phyloP scores from a whole-genome alignment of 2,113 vertebrate species.

The Clarias macrocephalus region DNA sequence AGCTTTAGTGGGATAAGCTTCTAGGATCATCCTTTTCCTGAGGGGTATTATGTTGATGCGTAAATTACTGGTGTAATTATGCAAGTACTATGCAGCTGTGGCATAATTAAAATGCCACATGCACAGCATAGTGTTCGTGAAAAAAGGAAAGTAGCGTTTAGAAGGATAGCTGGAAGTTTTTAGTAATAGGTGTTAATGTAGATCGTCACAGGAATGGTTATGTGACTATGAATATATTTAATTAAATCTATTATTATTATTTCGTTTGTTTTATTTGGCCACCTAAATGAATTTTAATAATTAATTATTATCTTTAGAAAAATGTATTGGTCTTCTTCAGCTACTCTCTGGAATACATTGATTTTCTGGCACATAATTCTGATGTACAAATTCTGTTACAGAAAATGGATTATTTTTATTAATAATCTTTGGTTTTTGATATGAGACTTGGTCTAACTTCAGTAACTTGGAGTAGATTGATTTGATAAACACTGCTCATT shows the following conservation, averaged over 20 bases:
- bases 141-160: not conserved
- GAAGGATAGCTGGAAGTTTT: not conserved
- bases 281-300: slow-evolving; percentile 38
- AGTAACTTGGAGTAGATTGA: not conserved
- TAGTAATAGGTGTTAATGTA: slow-evolving; percentile 31
- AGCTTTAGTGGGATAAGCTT: slow-evolving; percentile 16
- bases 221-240: slow-evolving; percentile 42
- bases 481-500: not conserved
- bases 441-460: not conserved
- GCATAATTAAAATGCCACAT: slow-evolving; percentile 19
- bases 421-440: slow-evolving; percentile 8
- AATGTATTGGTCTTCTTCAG: slow-evolving; percentile 25
- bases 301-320: slow-evolving; percentile 55
- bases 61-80: slow-evolving; percentile 29
- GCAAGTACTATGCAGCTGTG: not conserved
- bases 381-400: slow-evolving; percentile 24
- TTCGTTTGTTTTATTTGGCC: slow-evolving; percentile 32
- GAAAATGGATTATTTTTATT: slow-evolving; percentile 6
- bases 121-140: not conserved
- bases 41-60: slow-evolving; percentile 18
- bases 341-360: slow-evolving; percentile 23
- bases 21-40: slow-evolving; percentile 9
- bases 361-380: slow-evolving; percentile 30
- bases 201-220: slow-evolving; percentile 19
- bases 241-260: slow-evolving; percentile 43